phyloP scores from a whole-genome alignment of 2,888 invertebrate genomes.

The Drosophila algonquin region DNA sequence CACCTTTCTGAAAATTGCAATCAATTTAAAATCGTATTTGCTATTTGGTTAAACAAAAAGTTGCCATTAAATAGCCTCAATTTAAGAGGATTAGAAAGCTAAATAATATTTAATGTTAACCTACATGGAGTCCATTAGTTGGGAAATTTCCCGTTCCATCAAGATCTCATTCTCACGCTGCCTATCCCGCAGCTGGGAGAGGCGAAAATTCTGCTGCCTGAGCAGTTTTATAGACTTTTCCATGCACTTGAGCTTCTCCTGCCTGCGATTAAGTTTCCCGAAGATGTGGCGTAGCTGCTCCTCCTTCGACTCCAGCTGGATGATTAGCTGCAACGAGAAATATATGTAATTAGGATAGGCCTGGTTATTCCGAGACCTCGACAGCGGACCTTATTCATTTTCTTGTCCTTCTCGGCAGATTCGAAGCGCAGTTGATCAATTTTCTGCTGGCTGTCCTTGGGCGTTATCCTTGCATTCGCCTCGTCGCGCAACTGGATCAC shows the following conservation, averaged over 20 bases:
- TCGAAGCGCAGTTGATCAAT: constrained; percentile 73
- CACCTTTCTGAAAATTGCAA: background rate
- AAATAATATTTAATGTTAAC: no score
- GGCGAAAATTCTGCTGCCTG: constrained; percentile 75
- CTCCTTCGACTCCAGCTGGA: constrained; percentile 70
- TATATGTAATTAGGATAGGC: background rate
- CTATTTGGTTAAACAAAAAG: no score
- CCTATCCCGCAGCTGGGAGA: constrained; percentile 69
- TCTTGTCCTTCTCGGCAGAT: constrained; percentile 65
- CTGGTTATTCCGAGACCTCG: background rate
- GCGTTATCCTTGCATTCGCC: constrained; percentile 61
- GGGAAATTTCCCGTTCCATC: constrained; percentile 69
- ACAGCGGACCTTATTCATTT: constrained; percentile 54
- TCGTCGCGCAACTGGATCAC: constrained; percentile 72
- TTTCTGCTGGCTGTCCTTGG: constrained; percentile 63
- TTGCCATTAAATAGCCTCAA: no score
- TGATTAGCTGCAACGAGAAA: constrained; percentile 63
- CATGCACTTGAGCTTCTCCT: constrained; percentile 73
- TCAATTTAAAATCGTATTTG: background rate
- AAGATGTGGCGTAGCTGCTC: constrained; percentile 79
- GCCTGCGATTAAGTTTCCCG: constrained; percentile 70
- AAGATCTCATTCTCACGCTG: constrained; percentile 78
- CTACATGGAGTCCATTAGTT: constrained; percentile 73
- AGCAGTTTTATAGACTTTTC: constrained; percentile 79
- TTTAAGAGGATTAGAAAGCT: no score